Evolutionary conservation across 2,797 vertebrate genomes (phyloP).

Genomic region (Hemitrygon akajei): DNA sequence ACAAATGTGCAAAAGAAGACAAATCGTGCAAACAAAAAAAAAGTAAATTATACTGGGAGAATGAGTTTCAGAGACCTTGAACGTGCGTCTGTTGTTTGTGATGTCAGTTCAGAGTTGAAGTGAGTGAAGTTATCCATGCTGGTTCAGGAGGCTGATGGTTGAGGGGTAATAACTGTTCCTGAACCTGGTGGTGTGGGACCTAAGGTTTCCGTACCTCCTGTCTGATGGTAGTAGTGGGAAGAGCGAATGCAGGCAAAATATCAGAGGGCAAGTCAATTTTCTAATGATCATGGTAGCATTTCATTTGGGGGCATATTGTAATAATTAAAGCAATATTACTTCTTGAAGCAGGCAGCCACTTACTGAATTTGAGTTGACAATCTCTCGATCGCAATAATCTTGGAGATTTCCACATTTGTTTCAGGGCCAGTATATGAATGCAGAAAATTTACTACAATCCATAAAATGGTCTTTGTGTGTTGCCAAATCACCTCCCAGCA

Average conservation of each 20-base stretch:
- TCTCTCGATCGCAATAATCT: neutral
- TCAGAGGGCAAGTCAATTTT: neutral
- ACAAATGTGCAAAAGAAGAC: no score
- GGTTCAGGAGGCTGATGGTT: no score
- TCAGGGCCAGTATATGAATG: neutral
- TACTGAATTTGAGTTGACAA: neutral
- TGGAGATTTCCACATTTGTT: neutral
- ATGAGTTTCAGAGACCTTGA: no score
- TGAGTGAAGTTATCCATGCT: no score
- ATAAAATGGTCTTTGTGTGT: neutral
- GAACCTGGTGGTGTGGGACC: no score
- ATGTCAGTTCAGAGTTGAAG: no score
- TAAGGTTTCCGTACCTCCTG: no score
- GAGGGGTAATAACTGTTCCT: no score
- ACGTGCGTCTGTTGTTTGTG: no score
- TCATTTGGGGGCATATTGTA: neutral
- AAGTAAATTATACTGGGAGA: no score
- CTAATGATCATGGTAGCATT: neutral
- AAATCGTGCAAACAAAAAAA: no score
- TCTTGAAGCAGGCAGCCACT: neutral
- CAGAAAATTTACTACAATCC: neutral
- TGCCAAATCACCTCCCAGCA: neutral
- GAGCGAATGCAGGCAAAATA: neutral
- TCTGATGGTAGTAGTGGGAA: no score
- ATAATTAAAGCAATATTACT: neutral